A percentile compares a stretch with the other conserved stretches of the same genome.
Evolutionary conservation across 2,888 invertebrate genomes (phyloP).

Genomic region (Bellardia bayeri): DNA sequence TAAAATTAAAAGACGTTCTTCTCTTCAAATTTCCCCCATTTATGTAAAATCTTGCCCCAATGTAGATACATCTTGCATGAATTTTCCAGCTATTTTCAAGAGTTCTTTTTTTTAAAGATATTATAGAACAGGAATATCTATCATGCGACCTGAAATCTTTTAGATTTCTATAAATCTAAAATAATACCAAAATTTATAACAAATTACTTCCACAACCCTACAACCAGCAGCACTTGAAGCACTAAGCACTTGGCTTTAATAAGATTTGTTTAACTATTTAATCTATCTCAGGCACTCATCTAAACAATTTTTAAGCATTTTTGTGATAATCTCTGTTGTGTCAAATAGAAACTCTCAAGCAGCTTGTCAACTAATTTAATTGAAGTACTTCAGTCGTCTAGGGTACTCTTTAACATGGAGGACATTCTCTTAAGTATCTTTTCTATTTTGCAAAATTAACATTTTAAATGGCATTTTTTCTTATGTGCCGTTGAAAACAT

Average conservation of each 20-base stretch:
- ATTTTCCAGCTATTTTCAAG: no score
- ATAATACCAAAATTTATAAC: not conserved
- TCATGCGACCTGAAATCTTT: no score
- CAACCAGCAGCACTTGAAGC: not conserved
- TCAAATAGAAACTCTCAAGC: constrained; percentile 11
- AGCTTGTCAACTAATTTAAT: constrained; percentile 25
- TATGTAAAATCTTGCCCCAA: no score
- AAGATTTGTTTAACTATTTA: not conserved
- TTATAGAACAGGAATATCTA: no score
- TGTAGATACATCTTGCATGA: no score
- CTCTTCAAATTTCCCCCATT: no score
- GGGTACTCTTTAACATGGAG: not conserved
- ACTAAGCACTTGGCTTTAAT: not conserved
- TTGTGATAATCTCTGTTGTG: constrained; percentile 37
- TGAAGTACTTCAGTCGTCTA: constrained; percentile 38
- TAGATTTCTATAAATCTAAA: not conserved
- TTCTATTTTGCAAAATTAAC: not conserved
- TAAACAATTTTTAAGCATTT: constrained; percentile 40
- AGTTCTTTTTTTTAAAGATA: no score
- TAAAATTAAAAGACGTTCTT: no score
- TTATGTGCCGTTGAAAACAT: not conserved
- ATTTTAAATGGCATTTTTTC: not conserved
- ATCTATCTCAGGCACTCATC: constrained; percentile 14
- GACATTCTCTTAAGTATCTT: not conserved
- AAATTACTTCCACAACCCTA: not conserved